A percentile compares a stretch with the other conserved stretches of the same genome.
phyloP scores from a whole-genome alignment of 2,888 invertebrate genomes.

The Baccha elongata region DNA sequence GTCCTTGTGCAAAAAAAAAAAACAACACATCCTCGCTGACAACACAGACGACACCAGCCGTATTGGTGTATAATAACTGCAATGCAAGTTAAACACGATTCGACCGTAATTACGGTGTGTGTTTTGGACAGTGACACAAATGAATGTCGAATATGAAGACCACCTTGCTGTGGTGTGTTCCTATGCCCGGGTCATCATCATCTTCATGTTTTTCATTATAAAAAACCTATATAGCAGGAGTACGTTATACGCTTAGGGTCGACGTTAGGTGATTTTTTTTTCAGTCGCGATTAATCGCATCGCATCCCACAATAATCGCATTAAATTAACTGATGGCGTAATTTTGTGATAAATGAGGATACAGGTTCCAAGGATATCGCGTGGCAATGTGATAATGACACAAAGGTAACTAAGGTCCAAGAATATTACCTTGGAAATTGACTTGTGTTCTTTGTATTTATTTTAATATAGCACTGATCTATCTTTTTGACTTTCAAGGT shows the following conservation, averaged over 20 bases:
- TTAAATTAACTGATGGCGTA: conserved; percentile 64
- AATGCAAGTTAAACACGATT: conserved; percentile 60
- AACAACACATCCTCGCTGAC: conserved; percentile 34
- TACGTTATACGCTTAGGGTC: no score
- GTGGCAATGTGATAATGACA: conserved; percentile 28
- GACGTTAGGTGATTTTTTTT: conserved; percentile 14
- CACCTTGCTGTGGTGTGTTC: conserved; percentile 45
- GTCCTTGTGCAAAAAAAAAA: conserved; percentile 49
- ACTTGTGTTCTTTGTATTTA: background rate
- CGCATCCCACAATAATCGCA: conserved; percentile 65
- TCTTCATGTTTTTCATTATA: conserved; percentile 32
- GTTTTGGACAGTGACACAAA: conserved; percentile 39
- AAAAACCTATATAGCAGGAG: no score
- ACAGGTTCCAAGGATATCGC: conserved; percentile 44
- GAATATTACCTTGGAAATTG: background rate
- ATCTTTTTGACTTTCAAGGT: conserved; percentile 2
- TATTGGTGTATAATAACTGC: conserved; percentile 5
- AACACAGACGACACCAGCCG: no score
- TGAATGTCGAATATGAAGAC: conserved; percentile 53
- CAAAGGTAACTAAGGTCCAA: conserved; percentile 16
- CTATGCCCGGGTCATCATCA: conserved; percentile 56
- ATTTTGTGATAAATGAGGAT: conserved; percentile 57
- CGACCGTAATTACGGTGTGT: conserved; percentile 57
- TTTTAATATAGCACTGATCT: conserved; percentile 11
- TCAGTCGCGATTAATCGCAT: conserved; percentile 60